phyloP scores from a whole-genome alignment of 2,888 invertebrate species.

The Parascotia fuliginaria region DNA sequence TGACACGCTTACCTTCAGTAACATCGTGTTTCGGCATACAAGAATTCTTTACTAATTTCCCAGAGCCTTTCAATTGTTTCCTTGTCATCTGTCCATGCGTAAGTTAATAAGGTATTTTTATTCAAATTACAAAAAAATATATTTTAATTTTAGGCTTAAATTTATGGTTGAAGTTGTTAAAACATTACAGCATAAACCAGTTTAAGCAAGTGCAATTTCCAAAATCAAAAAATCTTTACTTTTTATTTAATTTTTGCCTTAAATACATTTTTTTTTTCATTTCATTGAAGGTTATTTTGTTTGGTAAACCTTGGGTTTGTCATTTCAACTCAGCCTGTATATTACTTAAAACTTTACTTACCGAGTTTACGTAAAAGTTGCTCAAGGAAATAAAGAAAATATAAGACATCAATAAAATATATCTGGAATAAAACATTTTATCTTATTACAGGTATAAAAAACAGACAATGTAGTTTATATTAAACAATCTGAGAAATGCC shows the following conservation, averaged over 20 bases:
- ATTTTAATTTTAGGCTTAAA: no score
- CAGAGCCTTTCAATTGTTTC: slow-evolving; percentile 59
- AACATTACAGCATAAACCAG: no score
- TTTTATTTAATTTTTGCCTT: no score
- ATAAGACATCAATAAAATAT: slow-evolving; percentile 8
- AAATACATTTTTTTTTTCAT: no score
- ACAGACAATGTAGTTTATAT: no score
- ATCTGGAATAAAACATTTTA: slow-evolving; percentile 12
- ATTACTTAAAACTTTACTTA: slow-evolving; percentile 15
- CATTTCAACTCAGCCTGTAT: no score
- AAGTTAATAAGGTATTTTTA: background rate
- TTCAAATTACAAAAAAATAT: no score
- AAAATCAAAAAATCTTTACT: no score
- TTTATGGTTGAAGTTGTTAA: no score
- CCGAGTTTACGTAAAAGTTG: slow-evolving; percentile 19
- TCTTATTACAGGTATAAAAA: background rate
- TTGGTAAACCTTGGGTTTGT: no score
- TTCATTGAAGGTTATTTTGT: no score
- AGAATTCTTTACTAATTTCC: slow-evolving; percentile 56
- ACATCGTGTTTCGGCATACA: slow-evolving; percentile 60
- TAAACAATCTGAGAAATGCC: background rate
- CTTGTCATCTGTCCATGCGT: slow-evolving; percentile 52
- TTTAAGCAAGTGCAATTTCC: no score
- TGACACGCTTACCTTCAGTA: slow-evolving; percentile 50
- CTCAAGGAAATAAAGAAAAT: slow-evolving; percentile 11